Evolutionary conservation across 2,888 invertebrate genomes (phyloP).

Genomic region (Lepeophtheirus nordmannii): DNA sequence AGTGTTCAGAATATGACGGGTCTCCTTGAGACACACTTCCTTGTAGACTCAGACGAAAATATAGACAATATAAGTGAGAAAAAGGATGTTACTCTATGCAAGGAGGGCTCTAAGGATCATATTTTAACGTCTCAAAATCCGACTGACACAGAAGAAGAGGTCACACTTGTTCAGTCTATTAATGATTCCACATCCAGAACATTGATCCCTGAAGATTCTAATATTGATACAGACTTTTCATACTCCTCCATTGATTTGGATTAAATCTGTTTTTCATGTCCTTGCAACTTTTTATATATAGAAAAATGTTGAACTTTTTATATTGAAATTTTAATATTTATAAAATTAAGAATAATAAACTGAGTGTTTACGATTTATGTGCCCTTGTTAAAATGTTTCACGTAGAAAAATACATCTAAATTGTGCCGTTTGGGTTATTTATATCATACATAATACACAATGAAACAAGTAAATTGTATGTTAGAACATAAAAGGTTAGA

Average conservation of each 20-base stretch:
- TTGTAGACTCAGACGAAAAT: background rate
- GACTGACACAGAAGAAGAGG: background rate
- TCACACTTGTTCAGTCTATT: background rate
- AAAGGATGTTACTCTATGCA: background rate
- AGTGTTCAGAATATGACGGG: background rate
- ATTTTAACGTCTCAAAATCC: background rate
- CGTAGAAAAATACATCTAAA: too few species aligned
- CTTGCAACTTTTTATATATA: too few species aligned
- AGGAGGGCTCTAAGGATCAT: background rate
- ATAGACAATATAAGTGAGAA: background rate
- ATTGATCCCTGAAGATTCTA: background rate
- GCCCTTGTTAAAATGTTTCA: too few species aligned
- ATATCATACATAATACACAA: too few species aligned
- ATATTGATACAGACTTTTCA: background rate
- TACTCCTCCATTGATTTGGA: background rate
- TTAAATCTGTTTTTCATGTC: background rate
- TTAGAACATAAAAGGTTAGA: too few species aligned
- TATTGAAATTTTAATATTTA: too few species aligned
- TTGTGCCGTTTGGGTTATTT: too few species aligned
- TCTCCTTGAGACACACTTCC: slow-evolving; percentile 1
- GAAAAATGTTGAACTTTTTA: too few species aligned
- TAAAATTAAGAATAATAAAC: too few species aligned
- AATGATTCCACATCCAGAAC: background rate
- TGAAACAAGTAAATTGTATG: too few species aligned
- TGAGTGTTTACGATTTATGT: too few species aligned